Evolutionary conservation across 30 jellyfish, hydroid and myxozoan genomes (phyloP), one percentile per base, ranked within the genome.

Genomic region (Aurelia sp.): DNA sequence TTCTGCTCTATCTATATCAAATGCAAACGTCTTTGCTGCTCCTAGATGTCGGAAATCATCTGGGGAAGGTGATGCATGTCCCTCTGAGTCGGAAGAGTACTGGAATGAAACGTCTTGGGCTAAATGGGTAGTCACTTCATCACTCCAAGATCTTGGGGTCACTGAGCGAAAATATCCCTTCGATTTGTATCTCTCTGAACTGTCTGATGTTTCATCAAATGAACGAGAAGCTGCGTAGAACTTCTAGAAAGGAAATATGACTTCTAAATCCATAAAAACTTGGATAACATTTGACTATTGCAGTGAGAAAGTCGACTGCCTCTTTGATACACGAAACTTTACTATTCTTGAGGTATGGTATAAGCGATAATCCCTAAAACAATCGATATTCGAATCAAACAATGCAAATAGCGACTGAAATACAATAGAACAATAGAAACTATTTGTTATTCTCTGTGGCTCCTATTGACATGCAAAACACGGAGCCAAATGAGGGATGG

Each of bases 71-170:
- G 86, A 76, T 1, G 67, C 64, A 8, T 19, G 76, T 20, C 86
- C 86, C 53, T 76, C 86, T 31, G 86, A 76, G 27, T 76, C 86
- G 22, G 76, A 76, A 61, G 65, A 76, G 64, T 76, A 58, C 55
- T 76, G 62, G 86, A 74, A 48, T 55, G 65, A 63, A 27, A 21
- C 21, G 65, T 63, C 13, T 13, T 76, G 76, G 40, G 37, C 76
- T 66, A 19, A 74, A 27, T 74, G 18, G 31, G 74, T 21, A 44
- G 31, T 64, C 37, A 21, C 74, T 30, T 76, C 86, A 47, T 76
- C 86, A 47, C 86, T 76, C 76, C 40, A 62, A 10, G 86, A 76
- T 15, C 86, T 58, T 37, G 86, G 86, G 9, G 78, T 65, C 11
- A 77, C 31, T 11, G 66, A 11, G 57, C 86, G 65, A 40, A 59